Evolutionary conservation across 2,113 vertebrate species (phyloP).

Genomic region (Meleagris gallopavo): DNA sequence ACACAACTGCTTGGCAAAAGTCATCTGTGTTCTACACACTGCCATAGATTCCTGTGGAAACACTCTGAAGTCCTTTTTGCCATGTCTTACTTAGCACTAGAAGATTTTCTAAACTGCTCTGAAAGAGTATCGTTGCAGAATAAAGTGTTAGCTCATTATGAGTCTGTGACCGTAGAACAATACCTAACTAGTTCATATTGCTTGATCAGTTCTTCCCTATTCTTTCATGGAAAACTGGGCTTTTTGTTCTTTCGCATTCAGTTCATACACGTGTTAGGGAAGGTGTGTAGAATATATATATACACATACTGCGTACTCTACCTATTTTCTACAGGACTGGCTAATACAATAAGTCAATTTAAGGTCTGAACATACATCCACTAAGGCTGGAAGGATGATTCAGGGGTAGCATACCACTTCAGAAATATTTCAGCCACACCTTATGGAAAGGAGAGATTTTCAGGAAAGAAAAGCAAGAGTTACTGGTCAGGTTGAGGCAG

Average conservation of each 20-base stretch:
- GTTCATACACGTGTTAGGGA: constrained; percentile 35
- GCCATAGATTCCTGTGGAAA: constrained; percentile 37
- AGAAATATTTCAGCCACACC: neutral
- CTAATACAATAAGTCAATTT: neutral
- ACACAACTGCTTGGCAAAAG: neutral
- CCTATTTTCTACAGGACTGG: constrained; percentile 12
- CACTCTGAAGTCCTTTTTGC: neutral
- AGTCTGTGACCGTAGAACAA: constrained; percentile 41
- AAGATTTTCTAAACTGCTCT: constrained; percentile 37
- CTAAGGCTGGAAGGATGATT: neutral
- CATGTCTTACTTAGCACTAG: neutral
- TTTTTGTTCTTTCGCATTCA: constrained; percentile 63
- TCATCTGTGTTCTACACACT: neutral
- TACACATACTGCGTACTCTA: neutral
- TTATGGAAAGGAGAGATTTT: constrained; percentile 18
- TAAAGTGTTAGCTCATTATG: constrained; percentile 66
- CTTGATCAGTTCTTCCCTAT: constrained; percentile 53
- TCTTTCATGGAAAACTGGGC: constrained; percentile 48
- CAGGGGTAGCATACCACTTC: neutral
- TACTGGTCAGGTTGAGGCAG: neutral
- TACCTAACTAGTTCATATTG: constrained; percentile 58
- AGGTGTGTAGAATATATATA: neutral
- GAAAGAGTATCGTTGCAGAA: constrained; percentile 47
- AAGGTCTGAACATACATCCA: neutral
- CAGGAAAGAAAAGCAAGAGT: neutral